Evolutionary conservation across 2,888 invertebrate genomes (phyloP).

Genomic region (Ecliptopera silaceata): DNA sequence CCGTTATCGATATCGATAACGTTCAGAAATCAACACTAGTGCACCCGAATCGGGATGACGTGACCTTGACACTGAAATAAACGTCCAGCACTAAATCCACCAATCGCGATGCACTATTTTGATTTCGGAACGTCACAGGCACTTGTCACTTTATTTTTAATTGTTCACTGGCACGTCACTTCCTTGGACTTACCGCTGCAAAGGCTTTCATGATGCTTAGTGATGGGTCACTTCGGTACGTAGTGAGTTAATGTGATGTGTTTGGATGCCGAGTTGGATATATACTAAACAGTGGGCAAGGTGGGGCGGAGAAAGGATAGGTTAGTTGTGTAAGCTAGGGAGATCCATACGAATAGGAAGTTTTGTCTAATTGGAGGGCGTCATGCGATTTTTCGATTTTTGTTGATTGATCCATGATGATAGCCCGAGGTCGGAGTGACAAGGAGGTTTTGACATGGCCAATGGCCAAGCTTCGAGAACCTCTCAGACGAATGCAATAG

Average conservation of each 20-base stretch:
- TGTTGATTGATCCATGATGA: conserved; percentile 30
- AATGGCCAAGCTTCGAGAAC: conserved; percentile 3
- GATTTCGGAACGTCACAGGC: conserved; percentile 74
- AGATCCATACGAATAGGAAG: conserved; percentile 76
- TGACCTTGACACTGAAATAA: conserved; percentile 26
- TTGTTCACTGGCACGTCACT: conserved; percentile 28
- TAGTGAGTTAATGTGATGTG: conserved; percentile 73
- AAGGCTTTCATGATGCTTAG: conserved; percentile 80
- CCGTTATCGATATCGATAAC: conserved; percentile 26
- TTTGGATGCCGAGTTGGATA: conserved; percentile 64
- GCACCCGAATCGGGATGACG: conserved; percentile 30
- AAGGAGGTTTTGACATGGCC: conserved; percentile 23
- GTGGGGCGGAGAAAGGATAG: conserved; percentile 82
- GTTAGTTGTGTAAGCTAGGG: conserved; percentile 76
- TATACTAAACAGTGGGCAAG: conserved; percentile 64
- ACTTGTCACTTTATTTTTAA: conserved; percentile 61
- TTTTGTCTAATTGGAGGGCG: conserved; percentile 73
- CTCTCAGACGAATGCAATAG: conserved; percentile 13
- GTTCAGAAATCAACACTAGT: conserved; percentile 45
- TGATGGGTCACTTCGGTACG: conserved; percentile 77
- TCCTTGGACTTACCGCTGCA: conserved; percentile 80
- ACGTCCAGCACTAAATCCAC: conserved; percentile 32
- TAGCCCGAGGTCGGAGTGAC: conserved; percentile 27
- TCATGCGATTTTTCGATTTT: conserved; percentile 57
- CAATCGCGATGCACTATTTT: conserved; percentile 54